Conservation (phyloP, 2,113 vertebrate genomes). For the Anarrhichthys ocellatus region DNA sequence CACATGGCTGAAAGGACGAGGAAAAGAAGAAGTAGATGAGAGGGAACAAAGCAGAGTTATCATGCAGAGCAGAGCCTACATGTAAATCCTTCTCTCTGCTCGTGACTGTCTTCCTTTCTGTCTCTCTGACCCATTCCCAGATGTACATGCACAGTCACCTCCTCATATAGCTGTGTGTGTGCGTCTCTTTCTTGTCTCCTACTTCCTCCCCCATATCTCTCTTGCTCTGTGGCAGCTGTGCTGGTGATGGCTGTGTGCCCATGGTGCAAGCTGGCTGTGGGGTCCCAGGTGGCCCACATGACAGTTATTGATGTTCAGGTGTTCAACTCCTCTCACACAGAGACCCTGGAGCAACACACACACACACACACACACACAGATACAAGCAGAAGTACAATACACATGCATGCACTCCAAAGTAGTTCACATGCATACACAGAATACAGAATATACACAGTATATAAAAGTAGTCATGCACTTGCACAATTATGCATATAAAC, state of each 20-base stretch:
- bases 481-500: constrained; percentile 46
- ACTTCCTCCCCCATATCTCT: constrained; percentile 51
- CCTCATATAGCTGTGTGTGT: constrained; percentile 27
- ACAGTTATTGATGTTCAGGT: constrained; percentile 88
- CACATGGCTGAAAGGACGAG: constrained; percentile 55
- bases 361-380: constrained; percentile 47
- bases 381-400: constrained; percentile 18
- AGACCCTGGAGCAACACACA: constrained; percentile 75
- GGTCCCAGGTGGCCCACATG: constrained; percentile 85
- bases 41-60: constrained; percentile 55
- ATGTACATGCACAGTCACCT: constrained; percentile 61
- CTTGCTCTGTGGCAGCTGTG: constrained; percentile 81
- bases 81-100: constrained; percentile 49
- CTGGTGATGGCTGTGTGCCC: constrained; percentile 82
- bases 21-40: constrained; percentile 50
- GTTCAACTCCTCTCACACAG: constrained; percentile 80
- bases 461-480: constrained; percentile 21
- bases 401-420: constrained; percentile 32
- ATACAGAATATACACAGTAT: constrained; percentile 4
- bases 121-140: constrained; percentile 54
- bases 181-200: constrained; percentile 51
- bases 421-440: constrained; percentile 33
- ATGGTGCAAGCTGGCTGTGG: constrained; percentile 79
- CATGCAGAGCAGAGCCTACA: constrained; percentile 52
- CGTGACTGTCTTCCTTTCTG: constrained; percentile 48